Percentiles rank a stretch among this genome's conserved stretches.
These are phyloP conservation scores for Cotesia vestalis DNA, from an alignment of 1,140 invertebrate species.

Conservation along the genomic window DNA sequence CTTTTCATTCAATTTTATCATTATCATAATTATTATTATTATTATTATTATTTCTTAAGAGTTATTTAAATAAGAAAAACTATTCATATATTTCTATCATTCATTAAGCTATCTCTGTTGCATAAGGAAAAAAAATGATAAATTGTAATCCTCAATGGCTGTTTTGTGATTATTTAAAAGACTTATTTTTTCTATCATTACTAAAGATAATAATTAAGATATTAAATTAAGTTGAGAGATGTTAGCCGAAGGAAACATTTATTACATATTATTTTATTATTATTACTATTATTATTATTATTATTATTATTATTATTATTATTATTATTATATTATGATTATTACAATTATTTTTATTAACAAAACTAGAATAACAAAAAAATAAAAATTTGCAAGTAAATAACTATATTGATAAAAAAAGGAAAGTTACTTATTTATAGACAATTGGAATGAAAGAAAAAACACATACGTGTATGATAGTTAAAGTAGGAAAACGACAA, in stretches of 20 bases:
- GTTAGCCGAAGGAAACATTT: too few relatives aligned
- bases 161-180: conserved; percentile 66
- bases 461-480: conserved; percentile 55
- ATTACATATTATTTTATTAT: conserved; percentile 37
- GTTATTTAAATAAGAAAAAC: conserved; percentile 8
- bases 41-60: background rate
- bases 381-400: too few relatives aligned
- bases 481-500: conserved; percentile 5
- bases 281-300: conserved; percentile 43
- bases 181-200: conserved; percentile 66
- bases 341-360: conserved; percentile 22
- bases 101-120: too few relatives aligned
- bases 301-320: conserved; percentile 35
- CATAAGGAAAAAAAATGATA: conserved; percentile 11
- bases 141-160: conserved; percentile 51
- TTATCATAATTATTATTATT: background rate
- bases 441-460: conserved; percentile 38
- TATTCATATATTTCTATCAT: background rate
- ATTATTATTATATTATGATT: conserved; percentile 35
- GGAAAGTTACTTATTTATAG: too few relatives aligned
- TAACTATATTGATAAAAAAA: too few relatives aligned
- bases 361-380: too few relatives aligned
- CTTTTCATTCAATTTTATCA: too few relatives aligned
- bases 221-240: conserved; percentile 41
- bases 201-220: conserved; percentile 53